Conservation (phyloP, 2,113 vertebrate genomes). For the Saguinus midas region DNA sequence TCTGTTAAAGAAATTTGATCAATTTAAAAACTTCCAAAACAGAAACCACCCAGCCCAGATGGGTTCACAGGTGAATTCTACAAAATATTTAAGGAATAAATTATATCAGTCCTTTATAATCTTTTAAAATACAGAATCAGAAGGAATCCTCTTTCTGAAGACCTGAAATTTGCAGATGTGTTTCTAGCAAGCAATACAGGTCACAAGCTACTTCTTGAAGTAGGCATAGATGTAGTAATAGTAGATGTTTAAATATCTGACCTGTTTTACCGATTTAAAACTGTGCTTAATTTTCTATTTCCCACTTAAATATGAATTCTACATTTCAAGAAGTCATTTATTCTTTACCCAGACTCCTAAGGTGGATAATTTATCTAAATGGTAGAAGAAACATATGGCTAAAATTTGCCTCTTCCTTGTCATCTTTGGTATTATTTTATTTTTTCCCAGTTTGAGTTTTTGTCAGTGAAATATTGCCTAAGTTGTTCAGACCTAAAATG, state of each 20-base stretch:
- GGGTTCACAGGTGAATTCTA: neutral
- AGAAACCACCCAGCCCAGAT: neutral
- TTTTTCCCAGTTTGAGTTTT: neutral
- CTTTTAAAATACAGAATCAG: neutral
- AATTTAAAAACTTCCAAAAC: neutral
- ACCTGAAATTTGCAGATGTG: neutral
- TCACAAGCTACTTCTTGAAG: neutral
- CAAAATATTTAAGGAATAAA: neutral
- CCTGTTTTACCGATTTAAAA: neutral
- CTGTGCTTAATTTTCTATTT: neutral
- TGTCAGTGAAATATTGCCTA: neutral
- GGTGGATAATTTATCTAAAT: neutral
- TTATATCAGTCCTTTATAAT: neutral
- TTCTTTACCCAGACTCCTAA: neutral
- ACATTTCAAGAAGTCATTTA: neutral
- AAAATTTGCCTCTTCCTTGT: neutral
- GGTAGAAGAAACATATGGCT: neutral
- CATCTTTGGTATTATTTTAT: neutral
- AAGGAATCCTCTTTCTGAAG: neutral
- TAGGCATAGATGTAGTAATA: neutral
- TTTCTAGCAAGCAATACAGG: neutral
- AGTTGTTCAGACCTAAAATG: neutral
- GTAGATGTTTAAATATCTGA: neutral
- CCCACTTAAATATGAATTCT: neutral
- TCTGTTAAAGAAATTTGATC: neutral